Evolutionary conservation across 2,113 vertebrate genomes (phyloP), one percentile per base, ranked within the genome.

Genomic region (Galbula dea): DNA sequence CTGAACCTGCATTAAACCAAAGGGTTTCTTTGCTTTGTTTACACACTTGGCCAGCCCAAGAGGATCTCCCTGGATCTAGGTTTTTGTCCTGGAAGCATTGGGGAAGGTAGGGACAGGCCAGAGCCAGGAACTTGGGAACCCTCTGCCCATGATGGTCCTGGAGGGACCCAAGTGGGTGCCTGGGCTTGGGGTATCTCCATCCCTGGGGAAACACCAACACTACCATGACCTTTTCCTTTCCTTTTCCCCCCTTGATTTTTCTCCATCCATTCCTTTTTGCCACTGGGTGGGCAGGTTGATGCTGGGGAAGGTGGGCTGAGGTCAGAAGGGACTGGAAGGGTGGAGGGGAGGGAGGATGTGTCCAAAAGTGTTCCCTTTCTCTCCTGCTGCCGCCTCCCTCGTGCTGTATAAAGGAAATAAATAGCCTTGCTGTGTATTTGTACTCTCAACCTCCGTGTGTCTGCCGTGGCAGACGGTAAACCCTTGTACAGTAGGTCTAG

Each of bases 401-500:
- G 97, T 94, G 94, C 98, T 98, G 98, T 99, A 94, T 98, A 98
- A 98, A 98, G 93, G 97, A 93, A 91, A 96, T 95, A 93, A 91
- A 96, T 95, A 96, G 94, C 95, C 52, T 78, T 62, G 88, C 98
- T 98, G 97, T 98, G 98, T 98, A 97, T 98, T 98, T 98, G 98
- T 98, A 98, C 98, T 97, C 98, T 96, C 97, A 98, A 98, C 97
- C 97, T 98, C 98, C 98, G 97, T 96, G 97, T 97, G 98, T 98
- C 98, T 98, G 97, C 98, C 86, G 97, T 97, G 97, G 98, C 98
- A 97, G 97, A 98, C 98, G 97, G 98, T 98, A 98, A 98, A 98
- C 98, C 98, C 98, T 98, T 98, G 98, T 98, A 98, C 98, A 98
- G 98, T 98, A 98, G 98, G 90, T 98, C 98, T 98, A 98, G 98